Evolutionary conservation across 2,113 vertebrate species (phyloP), one percentile per base, ranked within the genome.

Genomic region (Craseonycteris thonglongyai): DNA sequence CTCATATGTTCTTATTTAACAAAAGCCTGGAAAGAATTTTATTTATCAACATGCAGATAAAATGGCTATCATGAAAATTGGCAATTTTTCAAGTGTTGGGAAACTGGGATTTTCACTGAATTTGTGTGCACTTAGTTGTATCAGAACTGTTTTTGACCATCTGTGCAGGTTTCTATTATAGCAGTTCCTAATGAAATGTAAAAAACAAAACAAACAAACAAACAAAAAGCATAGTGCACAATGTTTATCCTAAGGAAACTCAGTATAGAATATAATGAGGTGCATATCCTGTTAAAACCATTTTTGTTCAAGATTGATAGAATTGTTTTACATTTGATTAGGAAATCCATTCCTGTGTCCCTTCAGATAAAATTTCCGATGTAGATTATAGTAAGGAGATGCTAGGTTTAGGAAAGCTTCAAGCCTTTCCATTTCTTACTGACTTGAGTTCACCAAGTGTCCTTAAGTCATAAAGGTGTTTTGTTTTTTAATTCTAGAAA

Each of bases 391-490:
- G 61, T 47, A 66, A 56, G 30, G 61, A 75, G 69, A 35, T 45
- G 15, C 5, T 80, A 79, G 72, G 76, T 49, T 86, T 79, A 88
- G 63, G 38, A 82, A 90, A 85, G 22, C 26, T 89, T 30, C 8
- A 49, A 26, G 11, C 8, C 19, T 95, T 74, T 86, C 24, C 9
- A 4, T 92, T 91, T 75, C n/a, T 82, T 80, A 45, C 89, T 24
- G 35, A 56, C 18, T 95, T 97, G 88, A 92, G 88, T 97, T 97
- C 95, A 96, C 61, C 85, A 98, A 98, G 96, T 98, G 97, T 42
- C 97, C 97, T 98, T 98, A 94, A 49, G 88, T 96, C 91, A 90
- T 96, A 97, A 91, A 91, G 56, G 5, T 30, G 81, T 79, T 56
- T 87, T 16, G 80, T 88, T 97, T 93, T 97, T 85, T 94, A 97